Conservation (phyloP, 2,888 invertebrate genomes). For the Drosophila koepferae region DNA sequence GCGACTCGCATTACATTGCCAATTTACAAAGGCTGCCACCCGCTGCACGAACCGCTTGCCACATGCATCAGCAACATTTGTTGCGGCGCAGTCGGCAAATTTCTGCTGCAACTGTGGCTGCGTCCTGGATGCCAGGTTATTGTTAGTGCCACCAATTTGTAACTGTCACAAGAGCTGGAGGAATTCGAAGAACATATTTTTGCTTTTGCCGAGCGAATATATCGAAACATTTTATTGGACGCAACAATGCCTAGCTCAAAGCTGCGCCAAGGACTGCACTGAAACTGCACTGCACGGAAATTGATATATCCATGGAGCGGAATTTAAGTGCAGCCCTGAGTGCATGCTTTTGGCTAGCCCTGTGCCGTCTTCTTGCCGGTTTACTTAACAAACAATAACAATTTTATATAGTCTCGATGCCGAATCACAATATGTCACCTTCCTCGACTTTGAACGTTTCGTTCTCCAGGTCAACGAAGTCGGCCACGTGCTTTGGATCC, state of each 20-base stretch:
- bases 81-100: slow-evolving; percentile 26
- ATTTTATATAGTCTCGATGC: slow-evolving; percentile 14
- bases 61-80: slow-evolving; percentile 50
- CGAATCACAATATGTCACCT: slow-evolving; percentile 44
- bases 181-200: neutral
- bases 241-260: neutral
- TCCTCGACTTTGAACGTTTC: slow-evolving; percentile 59
- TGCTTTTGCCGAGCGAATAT: neutral
- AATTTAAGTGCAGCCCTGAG: slow-evolving; percentile 23
- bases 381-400: slow-evolving; percentile 18
- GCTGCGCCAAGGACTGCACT: slow-evolving; percentile 30
- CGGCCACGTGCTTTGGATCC: slow-evolving; percentile 42
- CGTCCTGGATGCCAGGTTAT: slow-evolving; percentile 30
- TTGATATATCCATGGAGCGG: neutral
- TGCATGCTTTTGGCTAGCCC: neutral
- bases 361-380: neutral
- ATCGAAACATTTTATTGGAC: slow-evolving; percentile 11
- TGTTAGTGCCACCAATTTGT: slow-evolving; percentile 49
- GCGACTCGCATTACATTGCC: slow-evolving; percentile 56
- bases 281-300: neutral
- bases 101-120: neutral
- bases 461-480: slow-evolving; percentile 27
- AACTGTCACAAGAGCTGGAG: slow-evolving; percentile 15
- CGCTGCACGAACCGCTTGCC: slow-evolving; percentile 10
- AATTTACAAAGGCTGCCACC: slow-evolving; percentile 50